Evolutionary conservation across 2,888 invertebrate species (phyloP).

Genomic region (Prosapia bicincta): DNA sequence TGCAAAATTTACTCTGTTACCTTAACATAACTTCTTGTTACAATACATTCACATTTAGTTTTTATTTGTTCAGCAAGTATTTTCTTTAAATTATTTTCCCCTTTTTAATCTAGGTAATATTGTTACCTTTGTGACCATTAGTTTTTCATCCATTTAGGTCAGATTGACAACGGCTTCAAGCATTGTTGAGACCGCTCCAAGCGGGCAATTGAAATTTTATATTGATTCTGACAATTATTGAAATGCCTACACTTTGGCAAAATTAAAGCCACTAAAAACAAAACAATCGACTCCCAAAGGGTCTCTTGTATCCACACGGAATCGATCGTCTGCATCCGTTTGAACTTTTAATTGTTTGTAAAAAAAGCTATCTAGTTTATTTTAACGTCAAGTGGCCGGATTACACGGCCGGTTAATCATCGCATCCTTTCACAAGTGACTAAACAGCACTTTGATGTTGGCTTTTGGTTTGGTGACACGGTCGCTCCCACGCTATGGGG

Average conservation of each 20-base stretch:
- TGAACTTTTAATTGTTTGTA: neutral
- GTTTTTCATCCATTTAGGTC: no score
- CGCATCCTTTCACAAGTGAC: constrained; percentile 22
- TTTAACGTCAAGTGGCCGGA: neutral
- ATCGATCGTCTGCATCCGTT: neutral
- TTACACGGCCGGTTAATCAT: neutral
- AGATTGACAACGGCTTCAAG: no score
- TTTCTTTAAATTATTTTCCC: no score
- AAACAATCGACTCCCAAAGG: neutral
- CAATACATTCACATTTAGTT: no score
- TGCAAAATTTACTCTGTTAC: no score
- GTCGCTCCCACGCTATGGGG: neutral
- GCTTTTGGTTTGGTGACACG: constrained; percentile 6
- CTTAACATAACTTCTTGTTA: no score
- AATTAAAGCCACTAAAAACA: neutral
- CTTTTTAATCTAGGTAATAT: no score
- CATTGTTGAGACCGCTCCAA: no score
- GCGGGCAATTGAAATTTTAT: no score
- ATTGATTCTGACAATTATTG: neutral
- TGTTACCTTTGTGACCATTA: no score
- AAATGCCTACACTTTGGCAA: neutral
- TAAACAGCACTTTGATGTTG: constrained; percentile 27
- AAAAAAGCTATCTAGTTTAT: neutral
- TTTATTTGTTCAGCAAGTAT: no score
- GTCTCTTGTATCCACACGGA: neutral